These are phyloP conservation scores for Chloroclystis v-ata DNA, from an alignment of 2,888 invertebrate species.

Conservation along the genomic window DNA sequence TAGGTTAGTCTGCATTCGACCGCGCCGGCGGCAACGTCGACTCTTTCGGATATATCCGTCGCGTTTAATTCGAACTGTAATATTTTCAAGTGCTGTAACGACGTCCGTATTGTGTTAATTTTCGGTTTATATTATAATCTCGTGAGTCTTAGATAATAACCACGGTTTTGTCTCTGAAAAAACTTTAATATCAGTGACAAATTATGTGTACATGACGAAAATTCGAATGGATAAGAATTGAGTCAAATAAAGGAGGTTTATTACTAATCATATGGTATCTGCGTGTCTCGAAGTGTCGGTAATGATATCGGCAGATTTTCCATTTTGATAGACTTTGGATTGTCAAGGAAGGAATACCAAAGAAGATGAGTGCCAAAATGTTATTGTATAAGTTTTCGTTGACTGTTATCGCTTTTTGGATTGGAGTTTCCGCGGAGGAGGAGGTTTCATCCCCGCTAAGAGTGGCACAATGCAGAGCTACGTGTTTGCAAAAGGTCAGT, in stretches of 20 bases:
- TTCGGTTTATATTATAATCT: constrained; percentile 41
- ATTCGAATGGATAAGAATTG: constrained; percentile 39
- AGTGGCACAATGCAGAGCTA: constrained; percentile 84
- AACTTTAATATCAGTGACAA: constrained; percentile 35
- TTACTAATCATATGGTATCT: constrained; percentile 56
- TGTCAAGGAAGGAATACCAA: constrained; percentile 63
- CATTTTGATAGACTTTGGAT: constrained; percentile 48
- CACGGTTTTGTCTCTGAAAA: constrained; percentile 30
- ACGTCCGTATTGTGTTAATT: constrained; percentile 50
- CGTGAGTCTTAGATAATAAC: constrained; percentile 31
- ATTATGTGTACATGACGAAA: constrained; percentile 50
- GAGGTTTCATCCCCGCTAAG: constrained; percentile 84
- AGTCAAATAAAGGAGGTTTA: constrained; percentile 27
- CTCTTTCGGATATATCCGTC: constrained; percentile 37
- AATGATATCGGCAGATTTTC: constrained; percentile 65
- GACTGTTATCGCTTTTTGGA: constrained; percentile 66
- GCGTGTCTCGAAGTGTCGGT: constrained; percentile 57
- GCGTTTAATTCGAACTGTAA: constrained; percentile 68
- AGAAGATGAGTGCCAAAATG: constrained; percentile 78
- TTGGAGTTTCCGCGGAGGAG: constrained; percentile 78
- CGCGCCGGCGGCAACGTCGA: constrained; percentile 64
- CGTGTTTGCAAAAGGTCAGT: constrained; percentile 83
- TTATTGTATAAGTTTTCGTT: constrained; percentile 73
- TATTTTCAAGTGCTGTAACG: constrained; percentile 57
- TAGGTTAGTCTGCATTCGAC: constrained; percentile 76